Percentiles rank a stretch among this genome's conserved stretches.
phyloP scores from a whole-genome alignment of 1,140 invertebrate genomes.

The Pseudomyrmex sp. region DNA sequence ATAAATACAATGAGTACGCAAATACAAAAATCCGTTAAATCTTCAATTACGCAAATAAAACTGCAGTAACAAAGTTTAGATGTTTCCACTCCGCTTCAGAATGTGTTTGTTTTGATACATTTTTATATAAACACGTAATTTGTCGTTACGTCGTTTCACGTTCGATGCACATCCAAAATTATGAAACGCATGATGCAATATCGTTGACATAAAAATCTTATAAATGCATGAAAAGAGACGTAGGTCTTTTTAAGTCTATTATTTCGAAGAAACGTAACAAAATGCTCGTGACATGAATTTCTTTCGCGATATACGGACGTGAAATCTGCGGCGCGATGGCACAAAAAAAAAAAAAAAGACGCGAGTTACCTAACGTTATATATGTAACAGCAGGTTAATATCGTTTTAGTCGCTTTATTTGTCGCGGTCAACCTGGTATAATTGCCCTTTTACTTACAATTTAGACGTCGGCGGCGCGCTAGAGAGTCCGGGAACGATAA shows the following conservation, averaged over 20 bases:
- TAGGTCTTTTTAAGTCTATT: conserved; percentile 14
- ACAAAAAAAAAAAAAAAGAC: neutral
- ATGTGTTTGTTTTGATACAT: neutral
- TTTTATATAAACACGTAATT: neutral
- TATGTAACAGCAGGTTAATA: conserved; percentile 11
- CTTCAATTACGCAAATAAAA: conserved; percentile 4
- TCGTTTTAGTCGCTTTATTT: conserved; percentile 50
- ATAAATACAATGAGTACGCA: neutral
- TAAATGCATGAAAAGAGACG: neutral
- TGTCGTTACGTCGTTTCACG: too few species aligned
- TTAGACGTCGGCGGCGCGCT: conserved; percentile 27
- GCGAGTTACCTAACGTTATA: conserved; percentile 43
- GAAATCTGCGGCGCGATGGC: neutral
- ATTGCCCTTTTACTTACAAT: conserved; percentile 57
- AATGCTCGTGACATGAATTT: neutral
- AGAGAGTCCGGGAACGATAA: conserved; percentile 8
- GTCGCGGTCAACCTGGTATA: conserved; percentile 37
- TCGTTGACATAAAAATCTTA: conserved; percentile 2
- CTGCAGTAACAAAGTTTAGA: neutral
- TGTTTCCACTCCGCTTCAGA: neutral
- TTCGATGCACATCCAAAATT: neutral
- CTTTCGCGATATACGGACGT: neutral
- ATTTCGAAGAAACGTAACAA: conserved; percentile 6
- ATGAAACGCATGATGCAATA: neutral
- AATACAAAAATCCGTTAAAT: neutral